phyloP scores from a whole-genome alignment of 1,140 invertebrate genomes.

The Lerema accius region DNA sequence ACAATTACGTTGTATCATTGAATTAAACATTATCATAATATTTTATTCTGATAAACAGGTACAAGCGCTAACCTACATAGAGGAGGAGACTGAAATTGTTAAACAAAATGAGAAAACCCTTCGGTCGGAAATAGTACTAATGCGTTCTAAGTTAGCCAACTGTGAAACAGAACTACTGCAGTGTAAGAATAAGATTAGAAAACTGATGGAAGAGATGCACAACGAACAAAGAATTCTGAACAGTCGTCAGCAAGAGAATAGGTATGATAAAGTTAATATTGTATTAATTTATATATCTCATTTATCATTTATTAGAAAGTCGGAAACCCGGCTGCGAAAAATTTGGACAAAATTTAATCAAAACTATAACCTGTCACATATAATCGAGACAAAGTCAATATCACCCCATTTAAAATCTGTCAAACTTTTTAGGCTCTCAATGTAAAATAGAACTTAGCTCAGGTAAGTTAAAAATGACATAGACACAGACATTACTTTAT shows the following conservation, averaged over 20 bases:
- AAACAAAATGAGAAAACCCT: constrained; percentile 93
- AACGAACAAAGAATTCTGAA: constrained; percentile 66
- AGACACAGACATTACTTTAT: no score
- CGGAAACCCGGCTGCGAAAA: no score
- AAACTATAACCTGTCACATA: no score
- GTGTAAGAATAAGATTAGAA: constrained; percentile 94
- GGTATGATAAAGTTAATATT: constrained; percentile 49
- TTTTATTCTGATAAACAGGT: constrained; percentile 83
- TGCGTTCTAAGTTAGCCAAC: constrained; percentile 92
- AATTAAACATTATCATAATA: no score
- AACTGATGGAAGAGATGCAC: constrained; percentile 86
- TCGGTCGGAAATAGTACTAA: constrained; percentile 91
- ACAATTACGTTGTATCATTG: no score
- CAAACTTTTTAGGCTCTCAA: no score
- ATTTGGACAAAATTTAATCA: no score
- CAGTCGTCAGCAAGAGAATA: constrained; percentile 69
- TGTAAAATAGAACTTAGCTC: no score
- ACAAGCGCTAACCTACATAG: constrained; percentile 89
- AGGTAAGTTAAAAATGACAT: no score
- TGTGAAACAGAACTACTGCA: constrained; percentile 94
- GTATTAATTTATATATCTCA: not conserved
- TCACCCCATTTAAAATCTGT: no score
- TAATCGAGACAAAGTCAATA: no score
- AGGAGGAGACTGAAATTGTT: constrained; percentile 94
- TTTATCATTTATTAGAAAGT: no score